A percentile compares a stretch with the other conserved stretches of the same genome.
Conservation (phyloP, 92 coral and sea anemone species). For the Plumapathes pennacea region DNA sequence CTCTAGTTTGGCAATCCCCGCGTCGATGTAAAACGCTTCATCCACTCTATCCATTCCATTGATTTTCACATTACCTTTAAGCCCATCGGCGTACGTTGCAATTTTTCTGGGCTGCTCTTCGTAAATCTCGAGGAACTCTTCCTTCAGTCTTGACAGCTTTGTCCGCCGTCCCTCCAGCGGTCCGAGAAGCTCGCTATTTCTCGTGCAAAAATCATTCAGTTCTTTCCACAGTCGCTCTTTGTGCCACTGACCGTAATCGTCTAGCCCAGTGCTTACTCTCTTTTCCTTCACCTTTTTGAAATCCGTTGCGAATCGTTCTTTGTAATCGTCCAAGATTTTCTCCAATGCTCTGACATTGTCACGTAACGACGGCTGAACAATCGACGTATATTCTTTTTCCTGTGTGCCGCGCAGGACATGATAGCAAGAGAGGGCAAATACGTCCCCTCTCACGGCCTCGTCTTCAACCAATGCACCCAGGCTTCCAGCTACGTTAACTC, state of each 20-base stretch:
- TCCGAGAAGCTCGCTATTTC: too few species aligned
- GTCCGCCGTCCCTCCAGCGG: too few species aligned
- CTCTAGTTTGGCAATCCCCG: conserved; percentile 20
- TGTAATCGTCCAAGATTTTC: too few species aligned
- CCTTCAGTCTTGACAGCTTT: neutral
- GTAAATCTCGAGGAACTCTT: neutral
- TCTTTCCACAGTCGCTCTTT: neutral
- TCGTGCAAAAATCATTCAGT: neutral
- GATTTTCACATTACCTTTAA: neutral
- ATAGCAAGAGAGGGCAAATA: conserved; percentile 23
- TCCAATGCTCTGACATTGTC: too few species aligned
- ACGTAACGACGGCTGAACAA: too few species aligned
- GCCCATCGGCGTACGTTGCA: conserved; percentile 8
- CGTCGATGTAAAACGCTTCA: conserved; percentile 34
- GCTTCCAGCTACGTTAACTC: conserved; percentile 3
- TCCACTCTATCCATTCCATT: neutral
- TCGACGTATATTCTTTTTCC: too few species aligned
- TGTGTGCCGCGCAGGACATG: conserved; percentile 5
- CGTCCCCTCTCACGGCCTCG: neutral
- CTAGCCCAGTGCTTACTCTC: too few species aligned
- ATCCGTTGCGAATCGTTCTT: too few species aligned
- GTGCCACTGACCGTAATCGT: neutral
- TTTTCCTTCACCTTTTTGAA: too few species aligned
- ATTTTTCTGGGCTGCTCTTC: conserved; percentile 17
- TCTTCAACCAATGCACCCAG: conserved; percentile 27